phyloP scores from a whole-genome alignment of 2,888 invertebrate species.

The Amiota communis region DNA sequence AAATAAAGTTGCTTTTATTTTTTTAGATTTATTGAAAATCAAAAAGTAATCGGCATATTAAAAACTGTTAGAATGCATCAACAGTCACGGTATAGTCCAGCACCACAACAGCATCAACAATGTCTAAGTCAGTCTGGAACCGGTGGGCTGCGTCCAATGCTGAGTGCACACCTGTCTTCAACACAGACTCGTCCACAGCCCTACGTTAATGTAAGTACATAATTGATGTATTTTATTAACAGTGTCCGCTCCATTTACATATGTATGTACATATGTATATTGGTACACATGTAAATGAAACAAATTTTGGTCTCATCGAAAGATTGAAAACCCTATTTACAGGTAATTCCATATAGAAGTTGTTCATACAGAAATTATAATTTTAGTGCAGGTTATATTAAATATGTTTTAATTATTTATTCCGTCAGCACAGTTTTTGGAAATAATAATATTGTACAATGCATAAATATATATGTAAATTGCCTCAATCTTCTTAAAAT shows the following conservation, averaged over 20 bases:
- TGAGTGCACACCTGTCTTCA: constrained; percentile 50
- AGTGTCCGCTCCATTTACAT: neutral
- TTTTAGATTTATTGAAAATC: neutral
- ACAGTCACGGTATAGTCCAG: constrained; percentile 65
- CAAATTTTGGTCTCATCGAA: too few species aligned
- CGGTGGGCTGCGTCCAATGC: constrained; percentile 42
- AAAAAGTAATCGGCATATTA: neutral
- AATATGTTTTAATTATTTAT: too few species aligned
- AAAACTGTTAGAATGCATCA: constrained; percentile 60
- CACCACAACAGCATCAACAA: constrained; percentile 54
- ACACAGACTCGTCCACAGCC: constrained; percentile 59
- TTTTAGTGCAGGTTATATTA: too few species aligned
- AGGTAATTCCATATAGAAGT: too few species aligned
- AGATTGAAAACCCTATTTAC: too few species aligned
- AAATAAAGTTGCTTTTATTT: neutral
- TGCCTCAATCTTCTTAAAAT: too few species aligned
- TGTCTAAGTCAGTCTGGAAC: constrained; percentile 41
- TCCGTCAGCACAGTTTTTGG: too few species aligned
- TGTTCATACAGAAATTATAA: too few species aligned
- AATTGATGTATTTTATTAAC: constrained; percentile 11
- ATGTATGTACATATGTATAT: too few species aligned
- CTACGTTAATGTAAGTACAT: constrained; percentile 74
- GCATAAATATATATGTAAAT: too few species aligned
- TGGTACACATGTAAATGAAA: neutral
- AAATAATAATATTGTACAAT: too few species aligned